Conservation (phyloP, 1,140 invertebrate genomes). For the Drosophila kanapiae region DNA sequence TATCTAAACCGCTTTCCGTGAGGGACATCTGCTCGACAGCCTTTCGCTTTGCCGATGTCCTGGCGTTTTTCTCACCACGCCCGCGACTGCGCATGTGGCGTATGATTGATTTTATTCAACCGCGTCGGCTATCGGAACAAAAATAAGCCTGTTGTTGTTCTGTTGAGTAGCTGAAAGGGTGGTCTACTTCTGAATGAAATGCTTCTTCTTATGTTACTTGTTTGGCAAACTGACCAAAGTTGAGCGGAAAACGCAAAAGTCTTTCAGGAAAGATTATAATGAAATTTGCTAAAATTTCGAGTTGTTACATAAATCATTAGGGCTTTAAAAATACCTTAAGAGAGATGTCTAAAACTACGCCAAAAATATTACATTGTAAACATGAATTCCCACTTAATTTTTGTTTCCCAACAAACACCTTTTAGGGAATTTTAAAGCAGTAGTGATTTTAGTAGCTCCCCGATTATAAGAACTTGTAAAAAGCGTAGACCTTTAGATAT, state of each 20-base stretch:
- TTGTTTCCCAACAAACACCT: no score
- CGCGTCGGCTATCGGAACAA: not conserved
- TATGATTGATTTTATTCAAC: conserved; percentile 68
- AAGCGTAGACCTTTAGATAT: no score
- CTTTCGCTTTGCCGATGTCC: conserved; percentile 19
- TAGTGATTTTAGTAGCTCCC: no score
- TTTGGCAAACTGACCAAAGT: conserved; percentile 19
- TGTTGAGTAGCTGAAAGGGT: not conserved
- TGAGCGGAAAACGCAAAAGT: not conserved
- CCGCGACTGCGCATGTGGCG: conserved; percentile 67
- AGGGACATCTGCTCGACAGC: conserved; percentile 34
- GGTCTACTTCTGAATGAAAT: conserved; percentile 15
- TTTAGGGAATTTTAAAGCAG: no score
- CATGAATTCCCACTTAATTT: no score
- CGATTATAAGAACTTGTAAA: no score
- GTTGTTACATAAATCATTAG: not conserved
- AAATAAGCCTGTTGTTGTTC: conserved; percentile 42
- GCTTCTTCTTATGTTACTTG: conserved; percentile 7
- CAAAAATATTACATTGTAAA: no score
- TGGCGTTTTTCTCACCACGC: conserved; percentile 51
- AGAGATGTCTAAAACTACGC: not conserved
- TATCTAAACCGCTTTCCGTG: conserved; percentile 27
- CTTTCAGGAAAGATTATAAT: not conserved
- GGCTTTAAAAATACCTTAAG: not conserved
- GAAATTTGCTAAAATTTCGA: not conserved